Evolutionary conservation across 2,797 vertebrate genomes (phyloP), one percentile per base, ranked within the genome.

Genomic region (Scolopax rusticola): DNA sequence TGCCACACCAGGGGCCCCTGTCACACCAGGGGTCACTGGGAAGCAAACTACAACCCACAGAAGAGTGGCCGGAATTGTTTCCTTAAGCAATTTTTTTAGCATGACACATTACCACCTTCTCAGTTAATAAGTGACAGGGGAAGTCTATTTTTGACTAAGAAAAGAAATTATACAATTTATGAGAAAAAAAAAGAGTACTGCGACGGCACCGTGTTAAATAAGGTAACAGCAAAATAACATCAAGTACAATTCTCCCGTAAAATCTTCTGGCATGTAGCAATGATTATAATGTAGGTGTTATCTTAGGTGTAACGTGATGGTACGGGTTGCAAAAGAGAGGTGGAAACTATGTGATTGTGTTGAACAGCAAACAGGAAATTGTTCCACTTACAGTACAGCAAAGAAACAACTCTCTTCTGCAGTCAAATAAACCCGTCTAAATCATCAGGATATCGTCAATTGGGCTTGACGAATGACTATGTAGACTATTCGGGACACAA

Each of bases 91-190:
- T 93, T 74, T 82, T 89, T 95, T 87, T 78, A 47, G 67, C 77
- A 84, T 94, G 69, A 95, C 84, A 70, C 36, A 18, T 73, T 59
- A 27, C n/a, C 7, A 8, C 65, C 27, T 82, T 87, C 32, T 84
- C 48, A 76, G 81, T 60, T 93, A 90, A 90, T 92, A 71, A 87
- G 71, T 83, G 60, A 67, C 84, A 90, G n/a, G 24, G 38, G 15
- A 77, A 89, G 13, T 1, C 16, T 80, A 83, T 80, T 75, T 67
- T 81, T 87, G 64, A 41, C 75, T 75, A 89, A 87, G 68, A 93
- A 91, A 92, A 94, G 15, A 90, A 85, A 90, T 53, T 0, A 67
- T 36, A 48, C 5, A 14, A 25, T 84, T 78, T 67, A 73, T 1
- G 3, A 81, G 63, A 50, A 76, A 89, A 89, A 33, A 78, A 43